Percentiles rank a stretch among this genome's conserved stretches.
Evolutionary conservation across 2,888 invertebrate genomes (phyloP).

Genomic region (Dicroscelio sp.): DNA sequence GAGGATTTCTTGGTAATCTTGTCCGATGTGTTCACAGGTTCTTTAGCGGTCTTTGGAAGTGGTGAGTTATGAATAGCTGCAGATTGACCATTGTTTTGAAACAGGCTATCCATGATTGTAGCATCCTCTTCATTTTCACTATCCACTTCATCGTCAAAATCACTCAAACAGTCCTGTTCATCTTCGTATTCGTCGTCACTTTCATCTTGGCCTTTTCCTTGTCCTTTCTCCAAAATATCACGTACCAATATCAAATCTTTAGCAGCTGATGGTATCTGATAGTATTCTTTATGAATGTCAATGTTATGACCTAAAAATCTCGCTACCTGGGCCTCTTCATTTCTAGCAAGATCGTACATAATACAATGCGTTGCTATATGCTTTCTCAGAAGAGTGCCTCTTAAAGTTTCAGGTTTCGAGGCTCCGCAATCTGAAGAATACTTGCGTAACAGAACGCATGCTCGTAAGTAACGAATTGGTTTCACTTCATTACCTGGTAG

Average conservation of each 20-base stretch:
- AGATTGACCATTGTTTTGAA: not conserved
- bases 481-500: slow-evolving; percentile 40
- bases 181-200: not conserved
- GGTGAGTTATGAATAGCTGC: not conserved
- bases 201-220: not conserved
- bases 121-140: not conserved
- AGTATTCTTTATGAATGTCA: slow-evolving; percentile 63
- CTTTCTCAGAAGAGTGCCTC: slow-evolving; percentile 76
- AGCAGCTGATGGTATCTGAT: slow-evolving; percentile 56
- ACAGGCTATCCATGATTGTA: not conserved
- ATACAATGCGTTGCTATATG: slow-evolving; percentile 80
- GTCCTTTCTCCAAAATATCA: not conserved
- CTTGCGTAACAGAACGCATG: slow-evolving; percentile 82
- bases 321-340: slow-evolving; percentile 58
- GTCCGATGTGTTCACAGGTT: not conserved
- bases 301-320: slow-evolving; percentile 78
- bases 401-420: slow-evolving; percentile 74
- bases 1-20: not conserved
- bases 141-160: slow-evolving; percentile 14
- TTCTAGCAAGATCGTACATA: slow-evolving; percentile 45
- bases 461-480: slow-evolving; percentile 77
- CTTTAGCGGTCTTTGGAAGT: not conserved
- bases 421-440: slow-evolving; percentile 85
- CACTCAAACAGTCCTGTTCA: slow-evolving; percentile 9
- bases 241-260: slow-evolving; percentile 37